A percentile compares a stretch with the other conserved stretches of the same genome.
phyloP scores from a whole-genome alignment of 2,888 invertebrate genomes.

The Arctia plantaginis region DNA sequence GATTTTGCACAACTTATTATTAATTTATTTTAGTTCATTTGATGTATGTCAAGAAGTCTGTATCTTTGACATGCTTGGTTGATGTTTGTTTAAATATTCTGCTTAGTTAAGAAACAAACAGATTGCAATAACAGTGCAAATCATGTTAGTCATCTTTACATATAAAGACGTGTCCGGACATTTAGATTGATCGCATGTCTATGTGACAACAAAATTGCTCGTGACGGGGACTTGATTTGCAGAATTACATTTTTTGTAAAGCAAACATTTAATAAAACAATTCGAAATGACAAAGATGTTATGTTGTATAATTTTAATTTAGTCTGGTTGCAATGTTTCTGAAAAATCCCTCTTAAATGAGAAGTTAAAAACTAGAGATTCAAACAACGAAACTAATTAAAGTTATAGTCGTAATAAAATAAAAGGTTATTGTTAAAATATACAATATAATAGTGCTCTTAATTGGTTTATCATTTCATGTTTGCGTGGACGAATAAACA shows the following conservation, averaged over 20 bases:
- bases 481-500: constrained; percentile 24
- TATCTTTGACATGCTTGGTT: neutral
- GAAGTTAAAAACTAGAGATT: neutral
- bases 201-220: neutral
- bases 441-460: neutral
- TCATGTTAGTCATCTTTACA: neutral
- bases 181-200: neutral
- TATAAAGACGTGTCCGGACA: neutral
- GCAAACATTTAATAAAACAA: neutral
- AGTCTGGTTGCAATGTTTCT: neutral
- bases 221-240: neutral
- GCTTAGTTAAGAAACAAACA: neutral
- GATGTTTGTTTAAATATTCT: neutral
- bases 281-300: neutral
- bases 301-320: neutral
- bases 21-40: neutral
- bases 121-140: neutral
- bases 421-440: too few relatives aligned
- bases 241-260: neutral
- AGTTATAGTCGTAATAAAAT: neutral
- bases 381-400: neutral
- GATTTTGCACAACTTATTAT: constrained; percentile 21
- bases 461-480: constrained; percentile 8
- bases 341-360: neutral
- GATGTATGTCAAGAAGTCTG: neutral